Percentiles rank a stretch among this genome's conserved stretches.
phyloP scores from a whole-genome alignment of 2,113 vertebrate species.

The Grammomys dolichurus region DNA sequence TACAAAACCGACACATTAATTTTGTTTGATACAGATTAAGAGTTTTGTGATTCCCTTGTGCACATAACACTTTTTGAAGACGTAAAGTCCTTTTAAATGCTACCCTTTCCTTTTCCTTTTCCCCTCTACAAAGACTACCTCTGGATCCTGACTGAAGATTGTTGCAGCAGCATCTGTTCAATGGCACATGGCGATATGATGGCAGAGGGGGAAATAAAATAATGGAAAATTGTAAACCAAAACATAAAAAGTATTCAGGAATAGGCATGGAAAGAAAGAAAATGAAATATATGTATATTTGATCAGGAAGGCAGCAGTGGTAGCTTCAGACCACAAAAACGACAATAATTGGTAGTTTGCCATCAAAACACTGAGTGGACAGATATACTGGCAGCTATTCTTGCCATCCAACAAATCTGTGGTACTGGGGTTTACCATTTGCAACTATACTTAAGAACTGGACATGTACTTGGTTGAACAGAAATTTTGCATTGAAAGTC shows the following conservation, averaged over 20 bases:
- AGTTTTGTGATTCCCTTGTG: neutral
- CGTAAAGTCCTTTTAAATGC: neutral
- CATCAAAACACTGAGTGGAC: neutral
- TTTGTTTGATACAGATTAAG: neutral
- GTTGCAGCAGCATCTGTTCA: neutral
- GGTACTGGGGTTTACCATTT: neutral
- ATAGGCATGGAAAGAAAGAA: neutral
- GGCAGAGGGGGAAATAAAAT: neutral
- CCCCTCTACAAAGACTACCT: neutral
- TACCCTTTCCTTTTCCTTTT: neutral
- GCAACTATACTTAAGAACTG: neutral
- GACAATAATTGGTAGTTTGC: neutral
- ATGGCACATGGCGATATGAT: neutral
- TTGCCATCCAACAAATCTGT: neutral
- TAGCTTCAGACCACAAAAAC: neutral
- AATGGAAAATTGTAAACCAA: conserved; percentile 62
- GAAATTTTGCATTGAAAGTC: neutral
- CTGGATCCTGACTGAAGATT: neutral
- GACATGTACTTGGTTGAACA: neutral
- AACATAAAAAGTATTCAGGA: neutral
- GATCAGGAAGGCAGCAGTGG: neutral
- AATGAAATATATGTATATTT: neutral
- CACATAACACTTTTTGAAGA: neutral
- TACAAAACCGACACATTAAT: neutral
- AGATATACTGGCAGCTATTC: neutral